phyloP scores from a whole-genome alignment of 2,797 vertebrate genomes.

The Dipus sagitta region DNA sequence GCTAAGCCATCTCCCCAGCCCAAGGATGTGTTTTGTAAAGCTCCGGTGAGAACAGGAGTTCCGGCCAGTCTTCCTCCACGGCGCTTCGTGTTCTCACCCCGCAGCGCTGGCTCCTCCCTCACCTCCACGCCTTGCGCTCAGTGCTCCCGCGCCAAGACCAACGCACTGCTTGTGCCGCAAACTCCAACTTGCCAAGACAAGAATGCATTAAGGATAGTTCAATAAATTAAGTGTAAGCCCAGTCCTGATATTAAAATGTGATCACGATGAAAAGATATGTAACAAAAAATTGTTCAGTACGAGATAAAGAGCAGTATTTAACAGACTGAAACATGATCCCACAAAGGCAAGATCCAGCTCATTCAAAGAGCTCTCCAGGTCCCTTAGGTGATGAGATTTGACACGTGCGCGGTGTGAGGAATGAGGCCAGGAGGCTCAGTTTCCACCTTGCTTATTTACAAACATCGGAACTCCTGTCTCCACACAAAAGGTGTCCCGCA shows the following conservation, averaged over 20 bases:
- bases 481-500: background rate
- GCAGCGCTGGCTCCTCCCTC: background rate
- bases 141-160: background rate
- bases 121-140: background rate
- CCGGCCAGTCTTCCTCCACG: too few species aligned
- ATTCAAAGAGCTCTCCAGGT: background rate
- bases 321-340: background rate
- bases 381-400: background rate
- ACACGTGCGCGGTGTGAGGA: background rate
- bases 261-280: background rate
- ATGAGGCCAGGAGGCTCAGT: background rate
- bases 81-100: background rate
- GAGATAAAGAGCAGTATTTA: background rate
- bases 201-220: background rate
- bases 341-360: background rate
- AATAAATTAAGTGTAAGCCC: background rate
- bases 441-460: slow-evolving; percentile 2
- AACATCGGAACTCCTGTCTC: background rate
- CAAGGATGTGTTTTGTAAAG: too few species aligned
- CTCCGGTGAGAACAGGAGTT: too few species aligned
- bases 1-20: too few species aligned
- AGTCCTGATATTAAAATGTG: background rate
- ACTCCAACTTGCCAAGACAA: background rate
- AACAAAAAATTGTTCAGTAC: background rate
- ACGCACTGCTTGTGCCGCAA: background rate